Base-by-base conservation (phyloP, 2,797 vertebrate species). In the Typhlichthys eigenmanni region DNA sequence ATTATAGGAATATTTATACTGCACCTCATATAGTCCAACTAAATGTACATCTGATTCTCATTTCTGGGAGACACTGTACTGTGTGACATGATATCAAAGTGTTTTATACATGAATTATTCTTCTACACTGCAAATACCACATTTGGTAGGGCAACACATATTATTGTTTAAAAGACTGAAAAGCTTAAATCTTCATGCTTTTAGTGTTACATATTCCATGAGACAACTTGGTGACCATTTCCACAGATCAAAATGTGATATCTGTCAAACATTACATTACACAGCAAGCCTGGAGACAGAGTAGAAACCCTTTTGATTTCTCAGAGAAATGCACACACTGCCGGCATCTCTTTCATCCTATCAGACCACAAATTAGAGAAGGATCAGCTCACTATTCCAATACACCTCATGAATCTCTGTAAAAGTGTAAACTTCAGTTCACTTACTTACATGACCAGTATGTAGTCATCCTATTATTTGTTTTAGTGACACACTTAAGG, bases 1-100 rank as follows among this genome's bases (percentile, higher is more conserved):
- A 86, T 89, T 73, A 83, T 80, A 74, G 49, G 79, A 83, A 83
- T 84, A 78, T 88, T 82, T 83, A 66, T 72, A 73, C 72, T 79
- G 50, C 60, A 61, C 55, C 65, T 47, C 71, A 70, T 83, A 74
- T 66, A 58, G 66, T 72, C 64, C 59, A 13, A 73, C 64, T 72
- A 73, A 78, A 71, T 83, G 82, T 85, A 82, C 60, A 64, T 78
- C 72, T 66, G 38, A 73, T 71, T 82, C 71, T 85, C 75, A 80
- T 87, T 85, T 87, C 76, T 76, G 74, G 71, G 66, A 29, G 24
- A 29, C 24, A 29, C 24, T 29, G 24, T 29, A 29, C 72, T 63
- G 78, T 61, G 74, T 53, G 76, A 88, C 76, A 78, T 13, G 13
- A 55, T 68, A 79, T 77, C 76, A 79, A 78, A 79, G 73, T 70